A percentile compares a stretch with the other conserved stretches of the same genome.
Evolutionary conservation across 2,113 vertebrate species (phyloP).

Genomic region (Hoplias malabaricus): DNA sequence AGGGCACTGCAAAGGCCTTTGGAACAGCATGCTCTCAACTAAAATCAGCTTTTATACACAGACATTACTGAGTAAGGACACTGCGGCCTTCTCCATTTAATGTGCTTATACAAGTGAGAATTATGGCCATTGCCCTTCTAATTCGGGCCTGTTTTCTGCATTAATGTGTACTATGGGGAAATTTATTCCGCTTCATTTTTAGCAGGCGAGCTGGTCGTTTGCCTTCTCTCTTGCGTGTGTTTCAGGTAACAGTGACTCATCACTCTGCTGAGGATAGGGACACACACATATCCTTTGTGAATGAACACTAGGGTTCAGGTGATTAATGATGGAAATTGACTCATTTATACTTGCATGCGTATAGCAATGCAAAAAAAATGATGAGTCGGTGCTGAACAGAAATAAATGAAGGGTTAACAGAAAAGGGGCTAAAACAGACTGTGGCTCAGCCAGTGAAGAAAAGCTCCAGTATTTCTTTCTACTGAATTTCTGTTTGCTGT

Average conservation of each 20-base stretch:
- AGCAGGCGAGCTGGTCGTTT: background rate
- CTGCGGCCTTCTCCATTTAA: constrained; percentile 19
- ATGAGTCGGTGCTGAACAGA: background rate
- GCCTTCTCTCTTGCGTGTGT: background rate
- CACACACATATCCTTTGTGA: background rate
- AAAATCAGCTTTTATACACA: constrained; percentile 27
- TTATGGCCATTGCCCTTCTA: constrained; percentile 3
- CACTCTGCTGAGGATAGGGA: background rate
- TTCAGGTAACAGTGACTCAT: background rate
- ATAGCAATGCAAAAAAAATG: background rate
- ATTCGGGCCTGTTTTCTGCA: background rate
- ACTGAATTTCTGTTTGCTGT: background rate
- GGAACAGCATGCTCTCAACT: constrained; percentile 7
- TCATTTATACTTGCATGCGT: background rate
- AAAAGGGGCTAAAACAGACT: background rate
- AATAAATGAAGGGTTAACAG: too few relatives aligned
- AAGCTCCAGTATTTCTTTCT: background rate
- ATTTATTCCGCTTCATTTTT: constrained; percentile 31
- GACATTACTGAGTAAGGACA: constrained; percentile 32
- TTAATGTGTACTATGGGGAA: background rate
- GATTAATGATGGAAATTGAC: background rate
- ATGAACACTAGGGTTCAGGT: background rate
- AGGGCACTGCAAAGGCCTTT: background rate
- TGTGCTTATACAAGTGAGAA: constrained; percentile 15
- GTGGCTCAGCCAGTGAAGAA: background rate